Conservation (phyloP, 92 coral and sea anemone species). For the Zoanthus solanderi region DNA sequence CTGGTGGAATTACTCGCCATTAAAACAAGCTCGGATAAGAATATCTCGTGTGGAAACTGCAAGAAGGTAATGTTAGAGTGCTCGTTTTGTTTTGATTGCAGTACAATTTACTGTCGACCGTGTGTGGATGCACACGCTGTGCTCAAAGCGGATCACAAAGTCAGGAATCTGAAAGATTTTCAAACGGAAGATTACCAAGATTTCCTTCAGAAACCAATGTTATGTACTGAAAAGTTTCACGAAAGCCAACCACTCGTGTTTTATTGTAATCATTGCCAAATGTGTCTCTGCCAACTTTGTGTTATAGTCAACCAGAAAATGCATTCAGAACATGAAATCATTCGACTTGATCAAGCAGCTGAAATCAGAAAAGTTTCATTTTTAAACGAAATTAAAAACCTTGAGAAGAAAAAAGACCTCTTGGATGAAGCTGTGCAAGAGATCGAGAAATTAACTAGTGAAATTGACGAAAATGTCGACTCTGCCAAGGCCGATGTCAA, state of each 20-base stretch:
- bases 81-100: constrained; percentile 41
- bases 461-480: constrained; percentile 2
- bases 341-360: constrained; percentile 4
- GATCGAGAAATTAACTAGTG: background rate
- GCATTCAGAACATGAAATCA: background rate
- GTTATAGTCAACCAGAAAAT: background rate
- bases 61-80: background rate
- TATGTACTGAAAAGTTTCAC: constrained; percentile 28
- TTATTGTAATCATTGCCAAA: background rate
- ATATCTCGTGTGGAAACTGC: no score
- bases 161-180: constrained; percentile 25
- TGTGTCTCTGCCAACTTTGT: constrained; percentile 19
- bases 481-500: background rate
- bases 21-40: no score
- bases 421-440: constrained; percentile 3
- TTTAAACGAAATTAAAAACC: background rate
- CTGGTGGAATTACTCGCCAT: no score
- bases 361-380: background rate
- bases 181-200: constrained; percentile 16
- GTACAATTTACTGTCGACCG: constrained; percentile 6
- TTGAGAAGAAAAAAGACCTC: background rate
- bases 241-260: constrained; percentile 14
- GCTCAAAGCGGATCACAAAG: constrained; percentile 11
- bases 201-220: constrained; percentile 20
- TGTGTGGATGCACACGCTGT: constrained; percentile 10